phyloP scores from a whole-genome alignment of 2,888 invertebrate species.

The Lumbricus terrestris region DNA sequence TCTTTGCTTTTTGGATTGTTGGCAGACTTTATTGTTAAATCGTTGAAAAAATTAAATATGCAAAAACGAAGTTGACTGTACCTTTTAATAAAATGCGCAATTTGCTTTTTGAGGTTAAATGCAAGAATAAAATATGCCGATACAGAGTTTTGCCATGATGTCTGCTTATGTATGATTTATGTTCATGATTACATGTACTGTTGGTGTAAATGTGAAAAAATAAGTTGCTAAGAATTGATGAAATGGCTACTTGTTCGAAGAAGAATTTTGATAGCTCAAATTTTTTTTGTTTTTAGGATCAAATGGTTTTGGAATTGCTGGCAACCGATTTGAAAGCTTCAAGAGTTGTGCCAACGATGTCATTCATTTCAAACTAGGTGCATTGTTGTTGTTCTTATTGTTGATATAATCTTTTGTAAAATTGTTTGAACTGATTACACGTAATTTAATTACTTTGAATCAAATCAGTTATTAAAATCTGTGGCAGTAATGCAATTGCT shows the following conservation, averaged over 20 bases:
- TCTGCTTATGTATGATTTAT: too few relatives aligned
- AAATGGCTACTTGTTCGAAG: not conserved
- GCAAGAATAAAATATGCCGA: too few relatives aligned
- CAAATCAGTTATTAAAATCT: not conserved
- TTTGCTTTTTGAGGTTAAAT: too few relatives aligned
- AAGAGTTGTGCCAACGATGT: constrained; percentile 55
- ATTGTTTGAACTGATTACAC: not conserved
- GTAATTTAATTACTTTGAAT: too few relatives aligned
- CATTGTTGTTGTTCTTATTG: constrained; percentile 29
- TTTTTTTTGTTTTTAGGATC: constrained; percentile 17
- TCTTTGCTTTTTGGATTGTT: too few relatives aligned
- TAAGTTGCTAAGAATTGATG: not conserved
- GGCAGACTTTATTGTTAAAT: too few relatives aligned
- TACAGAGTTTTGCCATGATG: too few relatives aligned
- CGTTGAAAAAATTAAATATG: too few relatives aligned
- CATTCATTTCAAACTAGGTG: constrained; percentile 54
- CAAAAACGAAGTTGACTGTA: too few relatives aligned
- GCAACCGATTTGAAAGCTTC: constrained; percentile 41
- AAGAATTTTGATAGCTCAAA: not conserved
- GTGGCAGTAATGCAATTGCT: too few relatives aligned
- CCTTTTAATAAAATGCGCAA: too few relatives aligned
- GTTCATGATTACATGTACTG: too few relatives aligned
- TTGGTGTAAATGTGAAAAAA: not conserved
- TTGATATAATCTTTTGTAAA: not conserved
- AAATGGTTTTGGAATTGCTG: constrained; percentile 32